Evolutionary conservation across 1,140 invertebrate genomes (phyloP).

Genomic region (Drosophila ironensis): DNA sequence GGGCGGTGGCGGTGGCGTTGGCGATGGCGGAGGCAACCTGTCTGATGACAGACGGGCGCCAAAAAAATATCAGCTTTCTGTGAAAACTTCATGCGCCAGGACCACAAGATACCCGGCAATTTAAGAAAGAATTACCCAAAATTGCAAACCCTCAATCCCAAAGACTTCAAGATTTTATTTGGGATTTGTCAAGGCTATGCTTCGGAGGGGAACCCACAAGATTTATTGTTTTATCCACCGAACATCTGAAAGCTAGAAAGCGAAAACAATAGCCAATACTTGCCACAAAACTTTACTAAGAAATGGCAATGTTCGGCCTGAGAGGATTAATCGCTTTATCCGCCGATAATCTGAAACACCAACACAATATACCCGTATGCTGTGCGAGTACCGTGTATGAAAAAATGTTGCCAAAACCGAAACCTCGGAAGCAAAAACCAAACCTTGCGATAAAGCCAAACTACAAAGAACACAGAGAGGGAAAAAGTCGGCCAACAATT

Average conservation of each 20-base stretch:
- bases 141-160: too few species aligned
- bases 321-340: too few species aligned
- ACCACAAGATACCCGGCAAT: slow-evolving; percentile 1
- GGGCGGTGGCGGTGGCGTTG: background rate
- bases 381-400: background rate
- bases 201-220: too few species aligned
- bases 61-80: background rate
- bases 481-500: slow-evolving; percentile 38
- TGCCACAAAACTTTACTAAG: too few species aligned
- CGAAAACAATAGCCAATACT: too few species aligned
- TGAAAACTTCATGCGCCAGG: background rate
- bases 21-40: background rate
- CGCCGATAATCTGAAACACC: background rate
- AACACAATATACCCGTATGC: background rate
- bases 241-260: too few species aligned
- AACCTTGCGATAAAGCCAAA: slow-evolving; percentile 35
- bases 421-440: slow-evolving; percentile 23
- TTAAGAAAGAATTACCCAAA: too few species aligned
- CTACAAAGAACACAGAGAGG: slow-evolving; percentile 24
- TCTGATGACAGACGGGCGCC: slow-evolving; percentile 23
- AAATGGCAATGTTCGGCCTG: too few species aligned
- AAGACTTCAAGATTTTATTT: too few species aligned
- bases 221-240: too few species aligned
- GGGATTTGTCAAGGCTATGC: too few species aligned
- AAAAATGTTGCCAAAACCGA: background rate